Base-by-base conservation (phyloP, 1,140 invertebrate genomes). In the Schlechtendalia chinensis region DNA sequence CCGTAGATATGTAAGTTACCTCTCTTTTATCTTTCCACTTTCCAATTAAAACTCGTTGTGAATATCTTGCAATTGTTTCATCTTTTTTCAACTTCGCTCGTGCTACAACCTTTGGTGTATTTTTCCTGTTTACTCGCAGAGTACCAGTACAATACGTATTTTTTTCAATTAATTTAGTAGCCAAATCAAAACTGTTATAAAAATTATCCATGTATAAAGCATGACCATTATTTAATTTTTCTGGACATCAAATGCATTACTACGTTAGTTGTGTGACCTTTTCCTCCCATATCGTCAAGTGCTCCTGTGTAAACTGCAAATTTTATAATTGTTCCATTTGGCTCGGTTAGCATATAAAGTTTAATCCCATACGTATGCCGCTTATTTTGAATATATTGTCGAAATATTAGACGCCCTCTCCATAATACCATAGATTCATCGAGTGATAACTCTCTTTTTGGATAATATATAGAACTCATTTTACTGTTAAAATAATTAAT, bases 341-440 rank as follows among this genome's bases (percentile, higher is more conserved):
- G 69, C 27, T 72, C 69, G 54, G 69, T 63, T 17, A 72, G 69
- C 47, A 72, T 72, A 32, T 72, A 72, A 16, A 54, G 17, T 72
- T 72, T 72, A 4, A 14, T 54, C 54, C 29, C 29, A n/a, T n/a
- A n/a, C n/a, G n/a, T n/a, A n/a, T n/a, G n/a, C n/a, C n/a, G n/a
- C n/a, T n/a, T n/a, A n/a, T 72, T 72, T 53, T 72, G 39, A n/a
- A 72, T 72, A 72, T 54, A 72, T 53, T 72, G 69, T 16, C 47
- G n/a, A 17, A 72, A 72, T 12, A 72, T 17, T 24, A 72, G 45
- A 10, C 47, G 39, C n/a, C n/a, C n/a, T n/a, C n/a, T n/a, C n/a
- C n/a, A n/a, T n/a, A n/a, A n/a, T n/a, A n/a, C n/a, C n/a, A n/a
- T n/a, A n/a, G n/a, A n/a, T n/a, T n/a, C 50, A 24, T 72, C 69